Conservation (phyloP, 1,140 invertebrate genomes). For the Trissolcus basalis region DNA sequence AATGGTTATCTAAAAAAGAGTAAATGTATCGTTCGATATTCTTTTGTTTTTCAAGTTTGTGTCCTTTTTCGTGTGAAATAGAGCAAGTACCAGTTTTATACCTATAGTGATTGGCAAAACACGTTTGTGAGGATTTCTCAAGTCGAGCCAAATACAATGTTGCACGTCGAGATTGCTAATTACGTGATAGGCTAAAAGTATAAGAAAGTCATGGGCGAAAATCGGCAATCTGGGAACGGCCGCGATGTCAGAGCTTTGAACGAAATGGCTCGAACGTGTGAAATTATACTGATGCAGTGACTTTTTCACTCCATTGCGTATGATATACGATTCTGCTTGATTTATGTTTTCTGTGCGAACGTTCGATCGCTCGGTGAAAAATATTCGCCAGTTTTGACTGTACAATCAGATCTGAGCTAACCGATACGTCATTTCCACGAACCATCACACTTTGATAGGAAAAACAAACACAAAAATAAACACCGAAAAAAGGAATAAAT, state of each 20-base stretch:
- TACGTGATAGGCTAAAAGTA: conserved; percentile 19
- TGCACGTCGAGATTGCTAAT: conserved; percentile 34
- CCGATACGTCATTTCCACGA: conserved; percentile 18
- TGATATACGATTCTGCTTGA: conserved; percentile 24
- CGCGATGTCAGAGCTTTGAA: not conserved
- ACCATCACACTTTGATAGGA: not conserved
- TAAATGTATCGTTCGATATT: too few relatives aligned
- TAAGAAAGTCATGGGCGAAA: conserved; percentile 13
- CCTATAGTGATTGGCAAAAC: conserved; percentile 22
- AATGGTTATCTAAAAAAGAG: too few relatives aligned
- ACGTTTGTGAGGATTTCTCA: conserved; percentile 28
- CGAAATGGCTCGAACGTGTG: not conserved
- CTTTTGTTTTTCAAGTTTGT: too few relatives aligned
- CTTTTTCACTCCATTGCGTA: not conserved
- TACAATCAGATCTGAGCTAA: conserved; percentile 7
- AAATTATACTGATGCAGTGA: conserved; percentile 11
- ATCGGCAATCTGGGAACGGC: not conserved
- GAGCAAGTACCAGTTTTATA: conserved; percentile 21
- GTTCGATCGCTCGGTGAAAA: too few relatives aligned
- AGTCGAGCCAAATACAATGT: conserved; percentile 27
- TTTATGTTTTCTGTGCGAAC: conserved; percentile 23
- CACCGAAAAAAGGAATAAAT: too few relatives aligned
- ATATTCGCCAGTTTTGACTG: conserved; percentile 21
- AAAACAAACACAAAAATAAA: conserved; percentile 2
- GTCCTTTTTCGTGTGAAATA: conserved; percentile 20